Percentiles rank a stretch among this genome's conserved stretches.
These are phyloP conservation scores for Drosophila melanogaster DNA, from an alignment of 1,140 invertebrate species.

Conservation along the genomic window DNA sequence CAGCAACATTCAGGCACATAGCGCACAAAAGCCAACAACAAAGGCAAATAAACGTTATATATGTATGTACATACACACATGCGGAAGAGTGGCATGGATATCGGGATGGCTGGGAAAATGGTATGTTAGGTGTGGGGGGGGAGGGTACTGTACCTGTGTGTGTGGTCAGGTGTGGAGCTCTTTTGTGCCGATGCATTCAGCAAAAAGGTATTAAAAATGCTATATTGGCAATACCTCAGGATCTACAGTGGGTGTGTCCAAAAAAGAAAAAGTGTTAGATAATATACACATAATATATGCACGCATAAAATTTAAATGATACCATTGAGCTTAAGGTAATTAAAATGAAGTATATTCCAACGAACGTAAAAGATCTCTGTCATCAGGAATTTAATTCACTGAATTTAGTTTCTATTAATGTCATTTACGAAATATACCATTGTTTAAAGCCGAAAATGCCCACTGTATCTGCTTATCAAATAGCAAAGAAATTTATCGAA, in stretches of 20 bases:
- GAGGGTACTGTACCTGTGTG: slow-evolving; percentile 17
- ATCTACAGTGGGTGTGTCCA: slow-evolving; percentile 34
- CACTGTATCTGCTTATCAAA: neutral
- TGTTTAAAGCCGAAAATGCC: neutral
- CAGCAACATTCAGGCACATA: slow-evolving; percentile 21
- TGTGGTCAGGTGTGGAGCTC: slow-evolving; percentile 59
- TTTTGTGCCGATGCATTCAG: slow-evolving; percentile 45
- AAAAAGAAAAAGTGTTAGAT: neutral
- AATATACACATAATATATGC: no score
- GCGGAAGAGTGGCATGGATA: neutral
- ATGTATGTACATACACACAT: slow-evolving; percentile 10
- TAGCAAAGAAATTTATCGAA: neutral
- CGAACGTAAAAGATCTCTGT: no score
- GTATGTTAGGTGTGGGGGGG: neutral
- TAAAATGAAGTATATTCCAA: no score
- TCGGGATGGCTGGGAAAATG: neutral
- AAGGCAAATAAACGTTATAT: slow-evolving; percentile 44
- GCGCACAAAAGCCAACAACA: slow-evolving; percentile 71
- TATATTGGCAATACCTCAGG: slow-evolving; percentile 34
- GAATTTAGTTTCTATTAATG: neutral
- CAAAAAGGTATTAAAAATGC: slow-evolving; percentile 64
- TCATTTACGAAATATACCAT: neutral
- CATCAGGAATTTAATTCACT: no score
- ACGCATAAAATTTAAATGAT: no score
- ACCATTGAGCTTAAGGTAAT: no score